These are phyloP conservation scores for Lithobates pipiens DNA, from an alignment of 2,797 vertebrate genomes.

Conservation along the genomic window DNA sequence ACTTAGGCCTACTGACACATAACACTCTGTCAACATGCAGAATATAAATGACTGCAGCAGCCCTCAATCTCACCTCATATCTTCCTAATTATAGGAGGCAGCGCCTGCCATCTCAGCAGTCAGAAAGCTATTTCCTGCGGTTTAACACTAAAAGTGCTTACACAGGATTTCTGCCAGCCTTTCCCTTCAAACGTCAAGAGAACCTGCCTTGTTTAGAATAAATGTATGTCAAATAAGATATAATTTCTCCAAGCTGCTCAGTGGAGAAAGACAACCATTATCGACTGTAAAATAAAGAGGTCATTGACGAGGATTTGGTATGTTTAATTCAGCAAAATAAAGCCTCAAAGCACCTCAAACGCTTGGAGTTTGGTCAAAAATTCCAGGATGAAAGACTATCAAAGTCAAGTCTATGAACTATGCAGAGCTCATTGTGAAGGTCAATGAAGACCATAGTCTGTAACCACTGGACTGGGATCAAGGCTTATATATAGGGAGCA, in stretches of 20 bases:
- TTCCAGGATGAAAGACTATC: constrained; percentile 45
- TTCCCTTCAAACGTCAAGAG: constrained; percentile 30
- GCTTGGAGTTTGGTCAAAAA: constrained; percentile 8
- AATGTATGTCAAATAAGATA: constrained; percentile 42
- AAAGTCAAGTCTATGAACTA: constrained; percentile 18
- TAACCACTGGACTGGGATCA: background rate
- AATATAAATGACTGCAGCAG: background rate
- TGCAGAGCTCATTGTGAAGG: background rate
- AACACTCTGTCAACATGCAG: background rate
- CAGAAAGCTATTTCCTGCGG: constrained; percentile 14
- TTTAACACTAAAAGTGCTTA: constrained; percentile 28
- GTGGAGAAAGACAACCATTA: constrained; percentile 40
- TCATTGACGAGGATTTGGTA: constrained; percentile 35
- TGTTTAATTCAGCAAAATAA: constrained; percentile 8
- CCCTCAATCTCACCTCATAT: constrained; percentile 8
- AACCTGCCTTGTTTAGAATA: constrained; percentile 29
- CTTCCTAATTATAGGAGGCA: constrained; percentile 10
- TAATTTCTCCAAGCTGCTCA: constrained; percentile 15
- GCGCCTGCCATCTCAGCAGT: constrained; percentile 37
- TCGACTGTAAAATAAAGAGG: constrained; percentile 36
- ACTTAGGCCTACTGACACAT: background rate
- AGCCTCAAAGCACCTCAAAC: background rate
- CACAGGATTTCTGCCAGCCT: constrained; percentile 24
- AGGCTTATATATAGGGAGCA: background rate
- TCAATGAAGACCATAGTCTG: background rate